Evolutionary conservation across 2,888 invertebrate species (phyloP).

Genomic region (Lacanobia oleracea): DNA sequence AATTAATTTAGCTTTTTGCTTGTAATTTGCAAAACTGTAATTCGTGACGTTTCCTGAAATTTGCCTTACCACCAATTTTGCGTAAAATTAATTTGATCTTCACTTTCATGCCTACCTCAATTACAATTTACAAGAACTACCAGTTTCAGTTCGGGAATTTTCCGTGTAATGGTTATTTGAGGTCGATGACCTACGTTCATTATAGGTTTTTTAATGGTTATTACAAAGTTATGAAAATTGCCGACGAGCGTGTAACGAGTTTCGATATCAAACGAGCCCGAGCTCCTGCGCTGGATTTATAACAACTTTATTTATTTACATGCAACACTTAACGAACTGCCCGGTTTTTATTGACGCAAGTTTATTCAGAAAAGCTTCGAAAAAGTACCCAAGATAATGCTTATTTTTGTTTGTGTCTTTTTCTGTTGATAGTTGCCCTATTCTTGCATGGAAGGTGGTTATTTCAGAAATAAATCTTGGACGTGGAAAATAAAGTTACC

Average conservation of each 20-base stretch:
- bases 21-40: not conserved
- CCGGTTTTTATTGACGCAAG: constrained; percentile 15
- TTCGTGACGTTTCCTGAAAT: not conserved
- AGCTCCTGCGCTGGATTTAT: constrained; percentile 29
- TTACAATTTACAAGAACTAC: constrained; percentile 47
- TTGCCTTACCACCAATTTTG: constrained; percentile 3
- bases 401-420: constrained; percentile 1
- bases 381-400: not conserved
- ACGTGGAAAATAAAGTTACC: not conserved
- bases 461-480: not conserved
- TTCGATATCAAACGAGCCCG: constrained; percentile 33
- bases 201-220: constrained; percentile 45
- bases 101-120: constrained; percentile 16
- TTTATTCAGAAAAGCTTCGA: constrained; percentile 13
- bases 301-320: constrained; percentile 51
- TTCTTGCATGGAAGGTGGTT: not conserved
- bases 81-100: constrained; percentile 29
- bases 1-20: not conserved
- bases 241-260: constrained; percentile 51
- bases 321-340: constrained; percentile 41
- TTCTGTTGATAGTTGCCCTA: constrained; percentile 15
- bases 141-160: constrained; percentile 13
- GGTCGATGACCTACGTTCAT: constrained; percentile 40
- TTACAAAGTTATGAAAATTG: constrained; percentile 61
- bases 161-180: constrained; percentile 27